Evolutionary conservation across 2,888 invertebrate species (phyloP).

Genomic region (Cataglyphis albicans): DNA sequence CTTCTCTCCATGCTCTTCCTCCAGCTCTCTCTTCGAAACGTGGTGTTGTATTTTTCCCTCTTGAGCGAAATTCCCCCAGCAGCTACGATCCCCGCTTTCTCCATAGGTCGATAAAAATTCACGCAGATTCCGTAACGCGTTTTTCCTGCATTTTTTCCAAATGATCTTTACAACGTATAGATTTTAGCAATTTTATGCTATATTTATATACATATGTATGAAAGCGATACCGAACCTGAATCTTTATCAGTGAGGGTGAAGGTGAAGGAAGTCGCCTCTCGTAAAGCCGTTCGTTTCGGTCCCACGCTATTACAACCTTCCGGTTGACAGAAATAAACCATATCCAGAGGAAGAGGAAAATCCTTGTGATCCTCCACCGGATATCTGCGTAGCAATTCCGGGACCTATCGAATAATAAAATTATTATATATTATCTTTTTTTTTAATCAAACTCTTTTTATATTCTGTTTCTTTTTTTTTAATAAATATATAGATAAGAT

Average conservation of each 20-base stretch:
- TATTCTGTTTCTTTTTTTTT: not conserved
- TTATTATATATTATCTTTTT: not conserved
- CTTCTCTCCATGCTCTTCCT: constrained; percentile 96
- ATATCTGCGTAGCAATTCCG: constrained; percentile 97
- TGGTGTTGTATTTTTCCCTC: constrained; percentile 87
- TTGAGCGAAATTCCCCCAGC: constrained; percentile 82
- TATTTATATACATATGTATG: not conserved
- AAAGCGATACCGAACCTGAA: constrained; percentile 89
- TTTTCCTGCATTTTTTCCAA: constrained; percentile 87
- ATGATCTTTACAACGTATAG: not conserved
- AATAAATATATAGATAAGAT: not conserved
- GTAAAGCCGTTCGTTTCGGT: constrained; percentile 92
- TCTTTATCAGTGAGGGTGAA: constrained; percentile 99
- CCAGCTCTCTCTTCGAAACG: constrained; percentile 94
- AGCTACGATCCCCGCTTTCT: constrained; percentile 87
- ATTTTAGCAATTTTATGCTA: not conserved
- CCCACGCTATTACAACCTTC: constrained; percentile 98
- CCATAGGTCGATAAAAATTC: constrained; percentile 98
- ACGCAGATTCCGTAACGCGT: constrained; percentile 98
- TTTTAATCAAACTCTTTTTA: not conserved
- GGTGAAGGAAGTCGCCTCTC: constrained; percentile 98
- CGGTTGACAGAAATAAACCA: constrained; percentile 99
- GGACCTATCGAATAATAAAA: constrained; percentile 89
- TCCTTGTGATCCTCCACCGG: constrained; percentile 98
- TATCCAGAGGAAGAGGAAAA: constrained; percentile 98